A percentile compares a stretch with the other conserved stretches of the same genome.
phyloP scores from a whole-genome alignment of 1,140 invertebrate genomes.

The Neuroterus valhalla region DNA sequence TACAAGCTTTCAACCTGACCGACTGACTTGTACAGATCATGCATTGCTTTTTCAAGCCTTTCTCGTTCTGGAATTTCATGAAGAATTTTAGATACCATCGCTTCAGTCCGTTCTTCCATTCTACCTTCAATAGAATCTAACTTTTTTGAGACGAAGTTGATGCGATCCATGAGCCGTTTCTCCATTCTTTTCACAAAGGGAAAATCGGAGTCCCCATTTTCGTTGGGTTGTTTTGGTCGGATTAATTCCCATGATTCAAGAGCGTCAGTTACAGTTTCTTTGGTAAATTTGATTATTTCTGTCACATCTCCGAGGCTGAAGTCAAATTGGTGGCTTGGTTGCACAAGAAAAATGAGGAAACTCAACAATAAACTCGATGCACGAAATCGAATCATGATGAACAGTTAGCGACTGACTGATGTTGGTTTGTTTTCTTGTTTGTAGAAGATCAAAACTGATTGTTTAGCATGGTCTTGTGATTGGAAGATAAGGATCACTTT shows the following conservation, averaged over 20 bases:
- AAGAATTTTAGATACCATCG: slow-evolving; percentile 63
- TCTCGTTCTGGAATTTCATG: slow-evolving; percentile 68
- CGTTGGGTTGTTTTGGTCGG: slow-evolving; percentile 49
- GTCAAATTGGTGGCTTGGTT: slow-evolving; percentile 36
- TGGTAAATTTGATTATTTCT: slow-evolving; percentile 78
- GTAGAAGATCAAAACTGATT: background rate
- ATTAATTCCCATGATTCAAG: slow-evolving; percentile 80
- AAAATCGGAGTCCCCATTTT: slow-evolving; percentile 75
- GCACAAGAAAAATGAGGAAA: background rate
- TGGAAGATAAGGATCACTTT: background rate
- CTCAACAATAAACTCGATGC: background rate
- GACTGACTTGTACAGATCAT: slow-evolving; percentile 77
- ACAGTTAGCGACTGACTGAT: background rate
- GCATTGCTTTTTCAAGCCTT: slow-evolving; percentile 75
- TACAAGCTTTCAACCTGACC: slow-evolving; percentile 77
- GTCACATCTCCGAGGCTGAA: slow-evolving; percentile 76
- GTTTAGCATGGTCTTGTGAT: background rate
- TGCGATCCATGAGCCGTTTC: slow-evolving; percentile 72
- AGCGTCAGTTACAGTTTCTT: slow-evolving; percentile 77
- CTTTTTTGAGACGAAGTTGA: slow-evolving; percentile 70
- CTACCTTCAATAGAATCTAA: slow-evolving; percentile 61
- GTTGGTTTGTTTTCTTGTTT: background rate
- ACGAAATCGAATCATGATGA: background rate
- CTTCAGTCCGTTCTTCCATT: slow-evolving; percentile 44
- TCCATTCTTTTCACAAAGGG: slow-evolving; percentile 77